These are phyloP conservation scores for Acanthaster planci DNA, from an alignment of 35 echinoderm and acorn worm species.

Conservation along the genomic window DNA sequence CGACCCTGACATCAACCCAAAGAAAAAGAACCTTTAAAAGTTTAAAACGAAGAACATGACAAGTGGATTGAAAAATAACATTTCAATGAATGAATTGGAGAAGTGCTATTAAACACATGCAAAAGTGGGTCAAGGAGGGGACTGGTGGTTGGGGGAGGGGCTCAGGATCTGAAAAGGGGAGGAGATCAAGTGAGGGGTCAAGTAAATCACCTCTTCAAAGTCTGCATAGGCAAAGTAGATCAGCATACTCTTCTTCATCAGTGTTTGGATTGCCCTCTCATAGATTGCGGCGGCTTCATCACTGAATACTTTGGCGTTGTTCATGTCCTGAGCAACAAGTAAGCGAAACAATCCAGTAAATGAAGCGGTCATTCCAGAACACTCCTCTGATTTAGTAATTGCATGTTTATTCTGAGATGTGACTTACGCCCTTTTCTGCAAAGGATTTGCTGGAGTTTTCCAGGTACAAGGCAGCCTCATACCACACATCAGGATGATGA, in stretches of 20 bases:
- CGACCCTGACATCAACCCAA: conserved; percentile 65
- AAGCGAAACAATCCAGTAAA: neutral
- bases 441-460: conserved; percentile 91
- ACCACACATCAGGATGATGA: conserved; percentile 97
- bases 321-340: conserved; percentile 75
- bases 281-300: conserved; percentile 96
- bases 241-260: conserved; percentile 96
- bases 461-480: conserved; percentile 92
- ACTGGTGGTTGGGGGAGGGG: too few relatives aligned
- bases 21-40: neutral
- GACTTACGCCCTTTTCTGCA: conserved; percentile 94
- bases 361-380: neutral
- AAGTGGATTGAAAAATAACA: too few relatives aligned
- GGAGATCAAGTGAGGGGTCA: neutral
- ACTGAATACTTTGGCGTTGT: conserved; percentile 98
- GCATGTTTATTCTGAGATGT: too few relatives aligned
- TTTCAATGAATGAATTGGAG: too few relatives aligned
- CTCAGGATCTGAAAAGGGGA: too few relatives aligned
- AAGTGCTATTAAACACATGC: too few relatives aligned
- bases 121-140: too few relatives aligned
- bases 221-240: conserved; percentile 99
- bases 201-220: conserved; percentile 89
- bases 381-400: too few relatives aligned
- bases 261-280: conserved; percentile 91
- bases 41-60: neutral